phyloP scores from a whole-genome alignment of 2,797 vertebrate genomes.

The Sebastes cheni region DNA sequence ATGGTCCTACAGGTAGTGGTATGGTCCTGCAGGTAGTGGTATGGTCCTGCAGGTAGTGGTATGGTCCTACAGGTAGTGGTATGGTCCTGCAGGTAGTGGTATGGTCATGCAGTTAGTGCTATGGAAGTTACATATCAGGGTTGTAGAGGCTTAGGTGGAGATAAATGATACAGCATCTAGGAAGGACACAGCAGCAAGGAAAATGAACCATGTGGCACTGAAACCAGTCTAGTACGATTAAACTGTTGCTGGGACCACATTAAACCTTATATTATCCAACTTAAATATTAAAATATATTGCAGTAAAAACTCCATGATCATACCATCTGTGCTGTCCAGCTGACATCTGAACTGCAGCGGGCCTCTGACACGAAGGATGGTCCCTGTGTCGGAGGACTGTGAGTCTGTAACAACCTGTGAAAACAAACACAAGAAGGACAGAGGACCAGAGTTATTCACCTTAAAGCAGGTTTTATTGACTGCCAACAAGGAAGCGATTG shows the following conservation, averaged over 20 bases:
- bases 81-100: fast-evolving
- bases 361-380: conserved; percentile 89
- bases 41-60: too few species aligned
- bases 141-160: too few species aligned
- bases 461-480: background rate
- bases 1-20: too few species aligned
- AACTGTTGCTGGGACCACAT: background rate
- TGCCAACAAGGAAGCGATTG: background rate
- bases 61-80: fast-evolving
- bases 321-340: conserved; percentile 87
- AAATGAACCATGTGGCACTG: background rate
- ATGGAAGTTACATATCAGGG: too few species aligned
- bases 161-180: background rate
- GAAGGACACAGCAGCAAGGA: background rate
- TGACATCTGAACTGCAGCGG: conserved; percentile 89
- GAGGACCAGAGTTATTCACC: background rate
- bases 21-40: too few species aligned
- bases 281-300: background rate
- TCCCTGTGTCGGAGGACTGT: conserved; percentile 49
- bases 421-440: background rate
- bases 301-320: too few species aligned
- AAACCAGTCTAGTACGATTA: background rate
- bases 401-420: conserved; percentile 72
- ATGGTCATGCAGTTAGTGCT: fast-evolving
- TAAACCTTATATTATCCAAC: background rate